These are phyloP conservation scores for Syritta pipiens DNA, from an alignment of 2,888 invertebrate species.

Conservation along the genomic window DNA sequence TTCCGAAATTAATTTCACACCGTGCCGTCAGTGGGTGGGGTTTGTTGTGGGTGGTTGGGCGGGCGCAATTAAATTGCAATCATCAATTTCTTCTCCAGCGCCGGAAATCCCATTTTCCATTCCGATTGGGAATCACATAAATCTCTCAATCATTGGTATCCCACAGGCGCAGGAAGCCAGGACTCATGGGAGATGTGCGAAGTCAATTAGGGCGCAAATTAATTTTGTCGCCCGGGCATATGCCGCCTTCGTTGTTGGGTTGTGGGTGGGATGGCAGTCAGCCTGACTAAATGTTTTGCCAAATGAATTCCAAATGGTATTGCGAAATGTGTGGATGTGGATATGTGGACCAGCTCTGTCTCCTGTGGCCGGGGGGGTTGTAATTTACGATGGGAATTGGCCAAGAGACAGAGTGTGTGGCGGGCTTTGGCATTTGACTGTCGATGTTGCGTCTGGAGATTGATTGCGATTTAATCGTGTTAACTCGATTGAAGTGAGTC, in stretches of 20 bases:
- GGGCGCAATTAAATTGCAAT: constrained; percentile 67
- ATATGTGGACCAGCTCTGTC: constrained; percentile 62
- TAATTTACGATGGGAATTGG: constrained; percentile 66
- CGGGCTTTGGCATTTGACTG: constrained; percentile 43
- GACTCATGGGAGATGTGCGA: constrained; percentile 49
- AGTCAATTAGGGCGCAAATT: constrained; percentile 67
- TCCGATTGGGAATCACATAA: constrained; percentile 68
- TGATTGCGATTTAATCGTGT: constrained; percentile 40
- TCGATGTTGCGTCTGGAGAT: constrained; percentile 24
- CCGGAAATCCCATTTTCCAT: constrained; percentile 59
- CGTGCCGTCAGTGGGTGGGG: neutral
- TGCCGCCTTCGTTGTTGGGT: neutral
- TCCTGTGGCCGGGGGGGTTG: constrained; percentile 15
- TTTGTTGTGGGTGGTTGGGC: neutral
- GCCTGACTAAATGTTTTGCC: constrained; percentile 56
- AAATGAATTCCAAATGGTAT: constrained; percentile 66
- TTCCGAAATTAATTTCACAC: constrained; percentile 57
- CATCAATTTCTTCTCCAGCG: constrained; percentile 67
- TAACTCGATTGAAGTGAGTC: constrained; percentile 49
- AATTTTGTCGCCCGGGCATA: constrained; percentile 64
- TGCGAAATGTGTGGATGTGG: constrained; percentile 63
- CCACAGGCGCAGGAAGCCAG: constrained; percentile 52
- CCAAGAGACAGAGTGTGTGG: constrained; percentile 51
- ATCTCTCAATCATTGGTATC: constrained; percentile 69
- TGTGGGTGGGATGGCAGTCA: constrained; percentile 31